A percentile compares a stretch with the other conserved stretches of the same genome.
Evolutionary conservation across 2,797 vertebrate genomes (phyloP).

Genomic region (Philypnodon macrostomus): DNA sequence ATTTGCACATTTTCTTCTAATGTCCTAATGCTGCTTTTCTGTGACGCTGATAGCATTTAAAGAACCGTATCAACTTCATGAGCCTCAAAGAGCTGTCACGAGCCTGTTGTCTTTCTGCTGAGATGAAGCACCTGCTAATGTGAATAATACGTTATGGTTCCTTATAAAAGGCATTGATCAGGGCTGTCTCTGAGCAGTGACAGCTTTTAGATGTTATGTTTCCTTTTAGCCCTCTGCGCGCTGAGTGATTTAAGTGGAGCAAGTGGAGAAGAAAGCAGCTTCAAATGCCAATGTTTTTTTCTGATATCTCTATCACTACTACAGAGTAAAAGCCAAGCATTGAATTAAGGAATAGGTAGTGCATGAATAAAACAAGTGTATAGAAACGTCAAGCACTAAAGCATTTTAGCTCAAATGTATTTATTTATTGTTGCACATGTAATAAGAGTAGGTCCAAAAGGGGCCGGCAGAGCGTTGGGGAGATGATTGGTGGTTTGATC

Average conservation of each 20-base stretch:
- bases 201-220: conserved; percentile 25
- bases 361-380: not conserved
- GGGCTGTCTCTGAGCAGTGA: conserved; percentile 1
- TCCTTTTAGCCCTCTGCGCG: conserved; percentile 6
- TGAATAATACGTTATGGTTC: conserved; percentile 16
- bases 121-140: conserved; percentile 14
- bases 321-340: not conserved
- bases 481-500: too few species aligned
- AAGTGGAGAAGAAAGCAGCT: conserved; percentile 27
- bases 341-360: not conserved
- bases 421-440: too few species aligned
- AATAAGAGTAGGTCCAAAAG: too few species aligned
- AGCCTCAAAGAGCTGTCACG: not conserved
- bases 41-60: not conserved
- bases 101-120: not conserved
- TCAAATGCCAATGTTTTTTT: conserved; percentile 11
- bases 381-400: not conserved
- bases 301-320: conserved; percentile 9
- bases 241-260: conserved; percentile 29
- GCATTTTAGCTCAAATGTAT: too few species aligned
- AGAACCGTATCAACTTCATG: not conserved
- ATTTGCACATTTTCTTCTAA: not conserved
- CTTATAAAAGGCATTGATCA: conserved; percentile 25
- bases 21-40: not conserved
- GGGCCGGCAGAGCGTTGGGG: too few species aligned